Base-by-base conservation (phyloP, 2,888 invertebrate species). In the Drosophila diplacantha region DNA sequence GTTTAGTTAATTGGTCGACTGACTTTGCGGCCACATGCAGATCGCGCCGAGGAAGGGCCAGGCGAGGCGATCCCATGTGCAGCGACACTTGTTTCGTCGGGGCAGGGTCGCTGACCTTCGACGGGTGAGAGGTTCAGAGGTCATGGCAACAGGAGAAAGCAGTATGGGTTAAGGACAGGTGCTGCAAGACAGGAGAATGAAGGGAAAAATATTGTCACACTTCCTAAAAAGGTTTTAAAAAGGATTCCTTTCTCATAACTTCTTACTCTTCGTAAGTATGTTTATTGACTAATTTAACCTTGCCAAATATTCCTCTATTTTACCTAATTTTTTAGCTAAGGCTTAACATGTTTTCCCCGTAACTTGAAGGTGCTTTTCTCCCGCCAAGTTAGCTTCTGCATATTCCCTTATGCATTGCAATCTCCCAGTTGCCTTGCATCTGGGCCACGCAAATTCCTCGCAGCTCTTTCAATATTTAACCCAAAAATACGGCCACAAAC, bases 1-100 rank as follows among this genome's bases (percentile, higher is more conserved):
- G 73, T 73, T 77, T 78, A 73, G 68, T 64, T 75, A 75, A 81
- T 79, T 75, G 68, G 64, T 57, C 34, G 56, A 43, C 37, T 53
- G 64, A 18, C 51, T 37, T 18, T 12, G 58, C 32, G 29, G 44
- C 24, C 58, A 56, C 62, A 81, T 81, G 76, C 58, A 81, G 75
- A 81, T 77, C 51, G 50, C 50, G 31, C 8, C 8, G 66, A 12
- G 24, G 22, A n/a, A 41, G 14, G 18, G 20, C 14, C 32, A 41
- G 26, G 9, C 18, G 22, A 38, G 9, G 24, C 9, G 44, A 44
- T 60, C 34, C 22, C 56, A 46, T 49, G 73, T 51, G 37, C 35
- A 43, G 44, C 60, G 50, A 24, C 57, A 61, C 55, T 68, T 60
- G 62, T 39, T 43, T 29, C 20, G 20, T 20, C 3, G 26, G 20